Conservation (phyloP, 2,888 invertebrate species). For the Meteorus colon region DNA sequence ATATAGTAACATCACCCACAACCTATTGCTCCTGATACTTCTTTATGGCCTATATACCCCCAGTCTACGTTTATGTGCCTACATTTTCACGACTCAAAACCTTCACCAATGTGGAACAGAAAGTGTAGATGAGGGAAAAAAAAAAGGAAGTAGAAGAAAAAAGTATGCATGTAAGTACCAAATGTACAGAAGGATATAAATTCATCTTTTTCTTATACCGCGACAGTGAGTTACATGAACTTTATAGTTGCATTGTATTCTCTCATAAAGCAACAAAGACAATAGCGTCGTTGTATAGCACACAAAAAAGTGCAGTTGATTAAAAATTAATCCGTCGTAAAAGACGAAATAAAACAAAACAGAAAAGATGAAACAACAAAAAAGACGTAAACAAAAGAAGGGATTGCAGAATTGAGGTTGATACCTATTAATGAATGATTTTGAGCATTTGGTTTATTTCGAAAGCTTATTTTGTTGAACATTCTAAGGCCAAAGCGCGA, state of each 20-base stretch:
- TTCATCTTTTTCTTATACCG: not conserved
- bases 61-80: not conserved
- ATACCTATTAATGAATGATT: slow-evolving; percentile 30
- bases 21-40: slow-evolving; percentile 13
- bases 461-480: slow-evolving; percentile 43
- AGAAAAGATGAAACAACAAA: slow-evolving; percentile 17
- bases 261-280: not conserved
- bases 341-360: slow-evolving; percentile 17
- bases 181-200: not conserved
- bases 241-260: not conserved
- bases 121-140: too few relatives aligned
- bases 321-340: not conserved
- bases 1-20: not conserved
- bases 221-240: not conserved
- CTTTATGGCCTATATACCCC: slow-evolving; percentile 9
- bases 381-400: slow-evolving; percentile 22
- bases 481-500: slow-evolving; percentile 13
- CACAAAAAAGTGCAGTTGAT: not conserved
- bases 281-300: not conserved
- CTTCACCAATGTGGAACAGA: too few relatives aligned
- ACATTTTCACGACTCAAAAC: slow-evolving; percentile 16
- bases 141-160: slow-evolving; percentile 28
- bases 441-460: slow-evolving; percentile 26
- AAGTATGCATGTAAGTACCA: slow-evolving; percentile 8
- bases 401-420: slow-evolving; percentile 20